Base-by-base conservation (phyloP, 2,888 invertebrate genomes). In the Acronicta leporina region DNA sequence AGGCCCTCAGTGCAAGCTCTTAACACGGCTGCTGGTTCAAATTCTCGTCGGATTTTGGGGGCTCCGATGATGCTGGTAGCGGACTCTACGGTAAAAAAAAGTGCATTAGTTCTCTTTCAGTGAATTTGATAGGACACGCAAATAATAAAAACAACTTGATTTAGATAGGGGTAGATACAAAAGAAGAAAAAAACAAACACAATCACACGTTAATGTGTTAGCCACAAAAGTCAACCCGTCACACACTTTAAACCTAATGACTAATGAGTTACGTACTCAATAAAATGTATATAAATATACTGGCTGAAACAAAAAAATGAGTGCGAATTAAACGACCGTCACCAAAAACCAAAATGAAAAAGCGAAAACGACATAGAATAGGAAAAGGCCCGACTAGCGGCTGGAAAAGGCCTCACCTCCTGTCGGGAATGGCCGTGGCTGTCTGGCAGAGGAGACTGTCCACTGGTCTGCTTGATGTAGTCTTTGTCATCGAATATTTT, bases 401-500 rank as follows among this genome's bases (percentile, higher is more conserved):
- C 65, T 68, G 67, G 63, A 77, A 71, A 72, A 75, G 81, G 84
- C 85, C 92, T 93, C 92, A 95, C 95, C 95, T 95, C 95, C 88
- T 94, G 94, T 63, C 92, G 88, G 42, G 94, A 94, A 52, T 90
- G 87, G 62, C 85, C 86, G 73, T 82, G 86, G 69, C 90, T 90
- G 73, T 87, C 87, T 14, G 92, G 92, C 57, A 90, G 80, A 60
- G 94, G 91, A 16, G 94, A 92, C 55, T 86, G 87, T 20, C 91
- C 94, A 61, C 82, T 95, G 87, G 95, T 95, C 95, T 98, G 97
- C 94, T 97, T 97, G 89, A 98, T 96, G 95, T 98, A 98, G 71
- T 97, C 97, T 95, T 97, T 98, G 93, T 98, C 98, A 88, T 98
- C 97, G 91, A 98, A 98, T 86, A 98, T 98, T 95, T 98, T 98